These are phyloP conservation scores for Trinectes maculatus DNA, from an alignment of 2,113 vertebrate species.

Conservation along the genomic window DNA sequence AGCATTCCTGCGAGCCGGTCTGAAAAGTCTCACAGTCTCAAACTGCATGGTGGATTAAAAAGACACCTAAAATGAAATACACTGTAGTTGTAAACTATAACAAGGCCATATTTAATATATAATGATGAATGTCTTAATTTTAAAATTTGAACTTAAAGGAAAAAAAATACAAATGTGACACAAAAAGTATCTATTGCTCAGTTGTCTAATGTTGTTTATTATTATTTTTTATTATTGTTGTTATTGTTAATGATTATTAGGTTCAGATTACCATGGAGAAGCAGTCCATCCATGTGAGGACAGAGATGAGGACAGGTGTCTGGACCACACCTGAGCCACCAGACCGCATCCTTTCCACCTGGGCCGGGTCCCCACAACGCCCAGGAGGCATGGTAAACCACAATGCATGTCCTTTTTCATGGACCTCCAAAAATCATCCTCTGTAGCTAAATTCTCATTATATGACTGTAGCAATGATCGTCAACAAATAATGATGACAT, in stretches of 20 bases:
- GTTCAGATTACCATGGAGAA: conserved; percentile 41
- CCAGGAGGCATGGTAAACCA: conserved; percentile 29
- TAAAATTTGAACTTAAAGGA: too few species aligned
- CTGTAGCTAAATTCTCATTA: not conserved
- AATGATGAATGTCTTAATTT: too few species aligned
- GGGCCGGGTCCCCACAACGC: not conserved
- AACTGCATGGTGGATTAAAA: too few species aligned
- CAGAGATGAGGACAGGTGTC: conserved; percentile 23
- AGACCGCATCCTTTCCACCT: conserved; percentile 22
- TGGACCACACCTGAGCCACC: conserved; percentile 60
- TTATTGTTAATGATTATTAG: conserved; percentile 11
- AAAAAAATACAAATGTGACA: too few species aligned
- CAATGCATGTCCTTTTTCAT: too few species aligned
- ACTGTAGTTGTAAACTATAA: too few species aligned
- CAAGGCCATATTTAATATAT: too few species aligned
- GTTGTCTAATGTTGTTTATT: not conserved
- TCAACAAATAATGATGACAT: too few species aligned
- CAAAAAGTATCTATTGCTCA: too few species aligned
- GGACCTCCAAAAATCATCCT: not conserved
- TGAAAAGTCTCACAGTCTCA: too few species aligned
- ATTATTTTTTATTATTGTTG: not conserved
- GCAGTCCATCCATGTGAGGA: conserved; percentile 22
- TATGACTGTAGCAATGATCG: too few species aligned
- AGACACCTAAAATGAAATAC: too few species aligned
- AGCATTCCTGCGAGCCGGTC: conserved; percentile 7